A percentile compares a stretch with the other conserved stretches of the same genome.
Conservation (phyloP, 1,140 invertebrate genomes). For the Charaxes varanes region DNA sequence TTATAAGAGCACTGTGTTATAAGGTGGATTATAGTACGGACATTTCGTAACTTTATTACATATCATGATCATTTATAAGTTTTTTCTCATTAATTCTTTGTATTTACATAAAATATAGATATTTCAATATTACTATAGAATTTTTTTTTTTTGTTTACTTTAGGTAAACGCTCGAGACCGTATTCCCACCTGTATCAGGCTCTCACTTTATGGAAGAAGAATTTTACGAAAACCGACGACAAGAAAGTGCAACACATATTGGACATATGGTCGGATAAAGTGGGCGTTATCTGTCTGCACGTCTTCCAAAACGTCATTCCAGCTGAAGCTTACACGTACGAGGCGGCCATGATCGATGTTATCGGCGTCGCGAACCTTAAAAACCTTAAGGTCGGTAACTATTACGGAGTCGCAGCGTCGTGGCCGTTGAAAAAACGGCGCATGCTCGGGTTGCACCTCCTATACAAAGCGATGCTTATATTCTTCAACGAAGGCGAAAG, state of each 20-base stretch:
- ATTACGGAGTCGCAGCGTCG: conserved; percentile 85
- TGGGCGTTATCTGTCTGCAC: conserved; percentile 92
- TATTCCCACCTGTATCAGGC: conserved; percentile 94
- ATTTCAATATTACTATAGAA: no score
- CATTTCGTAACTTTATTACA: no score
- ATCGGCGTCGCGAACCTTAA: conserved; percentile 85
- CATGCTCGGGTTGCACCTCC: conserved; percentile 86
- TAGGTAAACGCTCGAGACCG: conserved; percentile 86
- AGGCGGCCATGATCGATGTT: conserved; percentile 95
- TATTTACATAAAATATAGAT: no score
- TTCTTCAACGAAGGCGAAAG: conserved; percentile 91
- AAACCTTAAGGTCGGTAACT: conserved; percentile 89
- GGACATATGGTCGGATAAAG: conserved; percentile 88
- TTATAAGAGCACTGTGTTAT: no score
- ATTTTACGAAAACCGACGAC: conserved; percentile 57
- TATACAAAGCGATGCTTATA: conserved; percentile 89
- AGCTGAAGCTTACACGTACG: conserved; percentile 93
- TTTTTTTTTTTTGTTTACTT: no score
- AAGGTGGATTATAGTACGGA: no score
- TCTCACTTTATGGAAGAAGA: conserved; percentile 74
- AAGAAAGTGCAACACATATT: conserved; percentile 87
- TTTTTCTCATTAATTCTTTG: no score
- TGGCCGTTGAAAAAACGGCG: conserved; percentile 83
- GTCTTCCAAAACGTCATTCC: conserved; percentile 94
- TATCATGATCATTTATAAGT: no score